Percentiles rank a stretch among this genome's conserved stretches.
phyloP scores from a whole-genome alignment of 2,113 vertebrate species.

The Polypterus senegalus region DNA sequence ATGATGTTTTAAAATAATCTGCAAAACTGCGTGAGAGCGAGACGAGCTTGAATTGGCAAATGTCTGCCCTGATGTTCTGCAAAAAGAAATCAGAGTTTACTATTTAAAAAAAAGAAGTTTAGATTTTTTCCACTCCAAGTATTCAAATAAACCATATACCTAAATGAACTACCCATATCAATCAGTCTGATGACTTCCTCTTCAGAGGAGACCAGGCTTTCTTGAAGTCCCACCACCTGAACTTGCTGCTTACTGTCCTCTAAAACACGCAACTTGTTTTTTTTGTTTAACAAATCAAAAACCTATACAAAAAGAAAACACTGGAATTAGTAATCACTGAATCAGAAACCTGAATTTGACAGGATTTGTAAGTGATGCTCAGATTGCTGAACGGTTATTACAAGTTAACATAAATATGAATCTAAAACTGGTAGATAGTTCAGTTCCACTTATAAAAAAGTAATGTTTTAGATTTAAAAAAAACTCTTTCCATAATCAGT shows the following conservation, averaged over 20 bases:
- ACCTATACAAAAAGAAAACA: conserved; percentile 44
- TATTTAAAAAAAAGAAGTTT: background rate
- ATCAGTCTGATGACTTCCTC: conserved; percentile 86
- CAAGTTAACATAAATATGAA: background rate
- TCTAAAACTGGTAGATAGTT: background rate
- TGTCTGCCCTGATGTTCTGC: conserved; percentile 87
- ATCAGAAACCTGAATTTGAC: background rate
- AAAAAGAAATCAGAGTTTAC: conserved; percentile 10
- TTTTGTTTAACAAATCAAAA: conserved; percentile 90
- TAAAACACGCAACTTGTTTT: conserved; percentile 77
- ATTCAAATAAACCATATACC: conserved; percentile 41
- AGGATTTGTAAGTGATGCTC: too few species aligned
- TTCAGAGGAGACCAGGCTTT: conserved; percentile 55
- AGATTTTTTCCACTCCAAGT: too few species aligned
- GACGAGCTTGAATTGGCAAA: conserved; percentile 89
- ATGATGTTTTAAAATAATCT: conserved; percentile 68
- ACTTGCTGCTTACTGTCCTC: conserved; percentile 90
- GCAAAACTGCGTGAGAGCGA: conserved; percentile 86
- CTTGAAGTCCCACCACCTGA: conserved; percentile 83
- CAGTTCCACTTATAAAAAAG: too few species aligned
- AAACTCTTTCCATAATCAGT: too few species aligned
- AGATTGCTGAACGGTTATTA: too few species aligned
- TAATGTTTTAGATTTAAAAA: too few species aligned
- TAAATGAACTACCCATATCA: conserved; percentile 73
- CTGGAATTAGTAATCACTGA: background rate